phyloP scores from a whole-genome alignment of 1,140 invertebrate genomes.

The Hormaphis cornu region DNA sequence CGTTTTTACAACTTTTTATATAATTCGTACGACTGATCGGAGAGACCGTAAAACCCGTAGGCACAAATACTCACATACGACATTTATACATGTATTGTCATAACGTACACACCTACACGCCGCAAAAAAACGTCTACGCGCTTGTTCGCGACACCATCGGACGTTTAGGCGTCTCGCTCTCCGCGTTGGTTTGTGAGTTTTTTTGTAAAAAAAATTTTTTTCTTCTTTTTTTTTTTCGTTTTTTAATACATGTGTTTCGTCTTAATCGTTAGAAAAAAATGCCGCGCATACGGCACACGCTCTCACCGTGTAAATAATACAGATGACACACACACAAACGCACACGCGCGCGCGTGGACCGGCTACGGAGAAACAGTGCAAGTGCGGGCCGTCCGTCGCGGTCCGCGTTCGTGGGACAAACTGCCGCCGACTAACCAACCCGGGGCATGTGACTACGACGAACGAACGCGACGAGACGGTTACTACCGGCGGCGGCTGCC shows the following conservation, averaged over 20 bases:
- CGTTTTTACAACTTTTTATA: too few species aligned
- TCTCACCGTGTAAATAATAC: too few species aligned
- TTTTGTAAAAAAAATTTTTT: not conserved
- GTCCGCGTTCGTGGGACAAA: constrained; percentile 25
- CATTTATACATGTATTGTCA: too few species aligned
- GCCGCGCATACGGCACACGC: not conserved
- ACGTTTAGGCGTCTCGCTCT: too few species aligned
- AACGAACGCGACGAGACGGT: not conserved
- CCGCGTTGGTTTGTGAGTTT: not conserved
- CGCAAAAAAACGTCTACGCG: too few species aligned
- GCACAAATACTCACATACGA: too few species aligned
- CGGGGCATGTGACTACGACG: constrained; percentile 17
- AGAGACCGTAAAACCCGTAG: too few species aligned
- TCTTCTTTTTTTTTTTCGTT: not conserved
- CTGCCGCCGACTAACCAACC: constrained; percentile 27
- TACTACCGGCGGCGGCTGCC: constrained; percentile 4
- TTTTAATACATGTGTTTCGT: not conserved
- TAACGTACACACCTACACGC: too few species aligned
- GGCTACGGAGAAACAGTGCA: not conserved
- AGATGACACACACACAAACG: not conserved
- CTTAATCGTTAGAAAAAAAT: not conserved
- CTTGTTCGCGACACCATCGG: too few species aligned
- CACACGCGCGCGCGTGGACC: not conserved
- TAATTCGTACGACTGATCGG: too few species aligned
- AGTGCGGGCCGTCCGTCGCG: not conserved